Conservation (phyloP, 1,140 invertebrate species). For the Philotrypesis tridentata region DNA sequence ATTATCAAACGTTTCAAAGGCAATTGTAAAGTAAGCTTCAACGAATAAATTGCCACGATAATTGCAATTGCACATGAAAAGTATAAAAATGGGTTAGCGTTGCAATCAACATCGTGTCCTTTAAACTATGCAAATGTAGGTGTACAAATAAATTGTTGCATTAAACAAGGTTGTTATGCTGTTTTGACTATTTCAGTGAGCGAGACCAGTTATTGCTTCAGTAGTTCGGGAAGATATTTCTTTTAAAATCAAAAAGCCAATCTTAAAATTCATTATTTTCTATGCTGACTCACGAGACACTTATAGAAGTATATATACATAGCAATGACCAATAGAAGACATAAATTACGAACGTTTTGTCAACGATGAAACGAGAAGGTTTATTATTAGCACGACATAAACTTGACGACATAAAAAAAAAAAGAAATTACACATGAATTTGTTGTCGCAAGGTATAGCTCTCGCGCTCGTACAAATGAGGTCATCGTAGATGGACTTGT, state of each 20-base stretch:
- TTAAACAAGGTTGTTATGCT: neutral
- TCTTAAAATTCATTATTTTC: no score
- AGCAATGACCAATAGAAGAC: no score
- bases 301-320: no score
- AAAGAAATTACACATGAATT: neutral
- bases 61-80: neutral
- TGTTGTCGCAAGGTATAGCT: neutral
- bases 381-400: neutral
- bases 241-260: no score
- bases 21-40: constrained; percentile 19
- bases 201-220: no score
- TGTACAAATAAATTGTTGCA: no score
- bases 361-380: no score
- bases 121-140: no score
- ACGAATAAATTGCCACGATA: neutral
- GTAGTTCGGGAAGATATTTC: no score
- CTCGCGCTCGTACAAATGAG: neutral
- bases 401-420: neutral
- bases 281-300: no score
- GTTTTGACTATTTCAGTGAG: neutral
- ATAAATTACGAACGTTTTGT: no score
- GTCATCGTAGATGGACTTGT: neutral
- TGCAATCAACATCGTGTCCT: no score
- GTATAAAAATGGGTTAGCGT: neutral
- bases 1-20: neutral